Evolutionary conservation across 1,140 invertebrate genomes (phyloP), one percentile per base, ranked within the genome.

Genomic region (Drosophila yakuba): DNA sequence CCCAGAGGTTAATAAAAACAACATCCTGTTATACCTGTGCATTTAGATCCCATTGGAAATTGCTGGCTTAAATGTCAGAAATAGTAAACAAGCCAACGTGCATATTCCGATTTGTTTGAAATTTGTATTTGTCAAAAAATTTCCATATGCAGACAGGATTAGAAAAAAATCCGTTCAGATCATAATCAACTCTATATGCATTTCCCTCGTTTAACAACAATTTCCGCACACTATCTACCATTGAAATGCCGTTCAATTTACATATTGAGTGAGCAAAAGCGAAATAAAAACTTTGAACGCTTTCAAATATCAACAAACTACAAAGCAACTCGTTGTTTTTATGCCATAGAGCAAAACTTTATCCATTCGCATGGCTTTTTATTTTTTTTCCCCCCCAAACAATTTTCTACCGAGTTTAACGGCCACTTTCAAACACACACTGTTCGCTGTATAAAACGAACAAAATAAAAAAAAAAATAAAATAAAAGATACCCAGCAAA

Each of bases 281-380:
- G n/a, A 48, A 32, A 25, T 15, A 50, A 50, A 67, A 51, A 48
- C 56, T 59, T 68, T 45, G 38, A 64, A 57, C 25, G 62, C 74
- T 74, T 74, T 50, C 60, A 74, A 75, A 57, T 66, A 78, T 69
- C 74, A 52, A 71, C 74, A 61, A 78, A 68, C 62, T 68, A 78
- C 63, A 77, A 77, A 76, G 74, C 74, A 69, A 61, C 74, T 71
- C 51, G 56, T 61, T 77, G 74, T 76, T 77, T 77, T 77, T 61
- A 32, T 78, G 74, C 55, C 74, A 77, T 12, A 44, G 63, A 61
- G 52, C 15, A 44, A 77, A 77, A 77, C 54, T 77, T 77, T 78
- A 77, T 60, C 67, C 78, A 74, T 86, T 86, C 67, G 41, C 63
- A 78, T 68, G 67, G 78, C 74, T 72, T 88, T 88, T 56, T 79